Evolutionary conservation across 2,113 vertebrate genomes (phyloP).

Genomic region (Colossoma macropomum): DNA sequence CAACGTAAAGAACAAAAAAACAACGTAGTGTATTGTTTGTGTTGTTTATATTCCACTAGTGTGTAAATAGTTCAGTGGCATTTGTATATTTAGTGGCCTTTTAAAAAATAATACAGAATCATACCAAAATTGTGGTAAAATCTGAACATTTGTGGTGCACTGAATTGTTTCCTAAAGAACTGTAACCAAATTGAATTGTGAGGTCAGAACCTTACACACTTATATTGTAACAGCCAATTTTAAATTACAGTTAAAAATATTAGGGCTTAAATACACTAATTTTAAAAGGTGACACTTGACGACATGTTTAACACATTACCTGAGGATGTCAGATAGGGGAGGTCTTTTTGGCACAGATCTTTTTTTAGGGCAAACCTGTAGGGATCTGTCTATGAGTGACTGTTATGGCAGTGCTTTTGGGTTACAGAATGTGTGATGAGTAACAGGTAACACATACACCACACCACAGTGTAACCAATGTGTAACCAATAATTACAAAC

Average conservation of each 20-base stretch:
- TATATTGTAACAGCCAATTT: too few species aligned
- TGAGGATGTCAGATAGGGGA: slow-evolving; percentile 48
- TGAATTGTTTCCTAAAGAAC: background rate
- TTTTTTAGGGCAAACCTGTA: background rate
- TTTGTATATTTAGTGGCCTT: background rate
- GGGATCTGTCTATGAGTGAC: slow-evolving; percentile 19
- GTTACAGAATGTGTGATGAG: slow-evolving; percentile 40
- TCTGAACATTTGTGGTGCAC: background rate
- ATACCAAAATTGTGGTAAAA: background rate
- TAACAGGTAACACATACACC: slow-evolving; percentile 22
- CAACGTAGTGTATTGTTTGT: background rate
- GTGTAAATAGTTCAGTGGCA: background rate
- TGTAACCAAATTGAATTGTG: background rate
- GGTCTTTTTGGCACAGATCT: slow-evolving; percentile 37
- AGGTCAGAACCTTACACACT: background rate
- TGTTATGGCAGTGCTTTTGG: slow-evolving; percentile 42
- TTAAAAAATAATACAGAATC: too few species aligned
- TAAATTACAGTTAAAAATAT: background rate
- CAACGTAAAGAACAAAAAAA: background rate
- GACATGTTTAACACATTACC: slow-evolving; percentile 45
- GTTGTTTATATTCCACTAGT: background rate
- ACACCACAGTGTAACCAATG: slow-evolving; percentile 29
- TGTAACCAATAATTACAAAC: slow-evolving; percentile 39
- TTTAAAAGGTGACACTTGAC: background rate
- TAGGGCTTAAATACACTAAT: background rate